Base-by-base conservation (phyloP, 92 coral and sea anemone genomes). In the Porites evermanni region DNA sequence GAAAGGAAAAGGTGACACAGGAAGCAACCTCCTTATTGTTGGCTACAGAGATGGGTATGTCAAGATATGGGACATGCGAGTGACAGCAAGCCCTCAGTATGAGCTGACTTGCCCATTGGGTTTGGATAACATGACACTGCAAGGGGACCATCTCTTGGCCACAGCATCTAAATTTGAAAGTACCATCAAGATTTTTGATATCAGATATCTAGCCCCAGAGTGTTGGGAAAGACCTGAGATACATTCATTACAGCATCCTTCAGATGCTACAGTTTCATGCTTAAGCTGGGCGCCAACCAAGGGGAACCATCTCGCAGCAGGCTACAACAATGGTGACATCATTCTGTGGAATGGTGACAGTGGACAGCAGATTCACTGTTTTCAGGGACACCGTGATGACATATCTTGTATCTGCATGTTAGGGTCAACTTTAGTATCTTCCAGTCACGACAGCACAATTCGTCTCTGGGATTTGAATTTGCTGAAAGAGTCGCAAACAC, bases 11-110 rank as follows among this genome's bases (percentile, higher is more conserved):
- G 90, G 82, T 2, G 72, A 68, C 24, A 63, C 12, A 53, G 52
- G 23, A 18, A 61, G 24, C 14, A 24, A 44, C 12, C 75, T 88
- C 9, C 85, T 94, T 61, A 82, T 60, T 75, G 91, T 90, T 29
- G 98, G 92, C 2, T 89, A 82, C 47, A 91, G 95, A 59, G 91
- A 91, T 80, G 98, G 98, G 21, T 87, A 79, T 21, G 84, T 94
- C 1, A 89, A 85, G 84, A 72, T 94, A 8, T 94, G 95, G 98
- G 98, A 94, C 61, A 63, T 84, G 12, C 87, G 91, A 1, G 67
- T 70, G 67, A 60, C 94, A 14, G 50, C 82, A 60, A 84, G 83
- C 70, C 74, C 95, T 3, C 95, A 89, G 52, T 88, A 76, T 67
- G 79, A 87, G 44, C 80, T 94, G n/a, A 87, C 80, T 12, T 74